phyloP scores from a whole-genome alignment of 2,113 vertebrate genomes.

The Zosterops pallidus region DNA sequence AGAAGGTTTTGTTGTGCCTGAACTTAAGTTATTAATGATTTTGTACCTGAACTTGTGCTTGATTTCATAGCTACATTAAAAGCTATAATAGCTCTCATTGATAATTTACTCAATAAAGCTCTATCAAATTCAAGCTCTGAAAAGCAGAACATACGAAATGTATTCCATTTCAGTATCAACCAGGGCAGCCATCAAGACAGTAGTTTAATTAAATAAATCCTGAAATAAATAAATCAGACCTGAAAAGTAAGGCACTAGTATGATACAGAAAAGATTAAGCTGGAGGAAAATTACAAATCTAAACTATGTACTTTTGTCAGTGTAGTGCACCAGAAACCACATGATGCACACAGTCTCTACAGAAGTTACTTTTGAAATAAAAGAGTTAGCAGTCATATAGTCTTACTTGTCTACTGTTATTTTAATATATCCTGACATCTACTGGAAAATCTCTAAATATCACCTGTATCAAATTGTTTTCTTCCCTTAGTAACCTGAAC shows the following conservation, averaged over 20 bases:
- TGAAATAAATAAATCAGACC: neutral
- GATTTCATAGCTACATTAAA: neutral
- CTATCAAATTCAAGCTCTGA: neutral
- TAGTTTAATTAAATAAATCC: neutral
- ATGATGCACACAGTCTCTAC: neutral
- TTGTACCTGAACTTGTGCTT: neutral
- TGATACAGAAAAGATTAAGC: neutral
- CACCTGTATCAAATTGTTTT: neutral
- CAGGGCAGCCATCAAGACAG: neutral
- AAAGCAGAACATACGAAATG: neutral
- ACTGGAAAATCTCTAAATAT: constrained; percentile 35
- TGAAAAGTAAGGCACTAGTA: neutral
- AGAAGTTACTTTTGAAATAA: neutral
- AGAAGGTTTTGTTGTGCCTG: neutral
- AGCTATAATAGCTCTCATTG: neutral
- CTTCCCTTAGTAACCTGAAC: neutral
- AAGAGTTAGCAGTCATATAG: neutral
- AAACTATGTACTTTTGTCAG: neutral
- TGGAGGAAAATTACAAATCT: neutral
- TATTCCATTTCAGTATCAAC: neutral
- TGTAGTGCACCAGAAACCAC: neutral
- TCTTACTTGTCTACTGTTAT: neutral
- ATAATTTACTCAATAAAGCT: neutral
- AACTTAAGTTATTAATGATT: neutral
- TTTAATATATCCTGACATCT: constrained; percentile 70